Evolutionary conservation across 2,888 invertebrate genomes (phyloP).

Genomic region (Phymatocera aterrima): DNA sequence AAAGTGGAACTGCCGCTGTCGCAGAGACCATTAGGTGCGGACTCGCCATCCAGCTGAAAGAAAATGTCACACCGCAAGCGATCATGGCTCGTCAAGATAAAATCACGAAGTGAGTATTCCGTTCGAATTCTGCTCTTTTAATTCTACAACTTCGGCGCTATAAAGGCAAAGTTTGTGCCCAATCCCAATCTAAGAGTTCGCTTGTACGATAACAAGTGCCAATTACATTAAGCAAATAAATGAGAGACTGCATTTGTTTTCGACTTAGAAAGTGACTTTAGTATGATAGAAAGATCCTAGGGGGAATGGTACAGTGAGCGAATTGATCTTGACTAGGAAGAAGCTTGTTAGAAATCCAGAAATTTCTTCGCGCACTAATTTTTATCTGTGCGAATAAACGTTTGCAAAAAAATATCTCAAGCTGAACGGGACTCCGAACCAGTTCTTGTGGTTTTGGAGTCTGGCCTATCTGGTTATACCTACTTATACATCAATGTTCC

Average conservation of each 20-base stretch:
- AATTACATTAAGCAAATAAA: not conserved
- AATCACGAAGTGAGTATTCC: slow-evolving; percentile 81
- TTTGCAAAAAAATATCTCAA: slow-evolving; percentile 15
- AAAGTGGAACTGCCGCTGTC: slow-evolving; percentile 86
- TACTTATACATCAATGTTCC: not conserved
- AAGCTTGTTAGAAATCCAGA: not conserved
- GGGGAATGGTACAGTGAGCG: not conserved
- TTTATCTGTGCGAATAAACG: not conserved
- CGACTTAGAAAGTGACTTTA: not conserved
- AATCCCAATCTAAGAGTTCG: not conserved
- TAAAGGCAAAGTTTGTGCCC: too few species aligned
- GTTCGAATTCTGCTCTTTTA: not conserved
- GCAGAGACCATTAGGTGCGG: slow-evolving; percentile 91
- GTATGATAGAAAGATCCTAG: not conserved
- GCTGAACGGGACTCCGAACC: not conserved
- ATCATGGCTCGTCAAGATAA: slow-evolving; percentile 85
- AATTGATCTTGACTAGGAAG: not conserved
- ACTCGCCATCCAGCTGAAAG: slow-evolving; percentile 90
- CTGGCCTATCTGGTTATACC: slow-evolving; percentile 13
- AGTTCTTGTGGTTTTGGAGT: slow-evolving; percentile 13
- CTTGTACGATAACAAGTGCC: not conserved
- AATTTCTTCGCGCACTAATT: not conserved
- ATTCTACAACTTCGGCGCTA: not conserved
- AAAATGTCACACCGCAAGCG: slow-evolving; percentile 84
- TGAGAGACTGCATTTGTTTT: not conserved